Base-by-base conservation (phyloP, 2,888 invertebrate genomes). In the Sinopyrophorus schimmeli region DNA sequence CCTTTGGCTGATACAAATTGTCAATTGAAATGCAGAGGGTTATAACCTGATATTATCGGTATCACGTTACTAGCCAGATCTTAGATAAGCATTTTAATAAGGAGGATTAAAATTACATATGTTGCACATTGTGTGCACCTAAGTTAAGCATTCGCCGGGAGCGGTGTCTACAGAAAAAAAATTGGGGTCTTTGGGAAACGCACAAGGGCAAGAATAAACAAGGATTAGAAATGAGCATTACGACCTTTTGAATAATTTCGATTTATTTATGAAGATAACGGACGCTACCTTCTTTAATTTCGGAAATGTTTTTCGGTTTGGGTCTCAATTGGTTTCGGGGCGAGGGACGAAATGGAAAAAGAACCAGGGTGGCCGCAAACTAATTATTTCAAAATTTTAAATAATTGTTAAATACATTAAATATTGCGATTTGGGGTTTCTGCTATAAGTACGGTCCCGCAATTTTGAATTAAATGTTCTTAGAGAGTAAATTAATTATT, bases 91-190 rank as follows among this genome's bases (percentile, higher is more conserved):
- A 68, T 69, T 71, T 67, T 67, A 70, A 71, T 71, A 70, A 70
- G 68, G 65, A 63, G 70, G 71, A 73, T 73, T 73, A 72, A 71
- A 71, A 70, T 70, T 71, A 71, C 71, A 71, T 70, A 68, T 70
- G 70, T 70, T 67, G 42, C 63, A 67, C 68, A 68, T 69, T 70
- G 68, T 69, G 51, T 47, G 27, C 46, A 59, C 58, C 60, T 51
- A 59, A 62, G 62, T 63, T 64, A 57, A 57, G 56, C 55, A 58
- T 57, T 37, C 52, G 59, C 65, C 59, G 60, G 48, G 57, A 63
- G 66, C 47, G 37, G 26, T 21, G 20, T 20, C n/a, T n/a, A n/a
- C 17, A 12, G 37, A 39, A 52, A 62, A 59, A 62, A 59, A 55
- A 47, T 62, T 62, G 63, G 65, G 62, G 64, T 63, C 65, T 62